A percentile compares a stretch with the other conserved stretches of the same genome.
Conservation (phyloP, 2,888 invertebrate species). For the Rhodophaea formosa region DNA sequence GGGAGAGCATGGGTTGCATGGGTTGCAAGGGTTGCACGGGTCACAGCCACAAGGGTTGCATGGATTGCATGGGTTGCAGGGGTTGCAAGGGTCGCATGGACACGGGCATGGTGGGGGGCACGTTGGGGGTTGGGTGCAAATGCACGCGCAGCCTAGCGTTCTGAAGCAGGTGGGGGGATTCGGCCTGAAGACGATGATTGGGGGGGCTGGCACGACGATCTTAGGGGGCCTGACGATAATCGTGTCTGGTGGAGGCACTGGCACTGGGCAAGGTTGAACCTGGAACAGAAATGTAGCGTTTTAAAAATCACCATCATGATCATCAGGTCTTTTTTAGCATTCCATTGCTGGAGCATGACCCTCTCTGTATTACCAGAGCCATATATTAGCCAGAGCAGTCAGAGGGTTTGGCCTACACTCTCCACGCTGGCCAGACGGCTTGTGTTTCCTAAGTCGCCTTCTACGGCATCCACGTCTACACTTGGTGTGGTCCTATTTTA, state of each 20-base stretch:
- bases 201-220: constrained; percentile 55
- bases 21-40: constrained; percentile 15
- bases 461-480: too few species aligned
- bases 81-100: constrained; percentile 15
- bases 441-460: too few species aligned
- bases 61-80: constrained; percentile 21
- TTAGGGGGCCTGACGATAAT: constrained; percentile 54
- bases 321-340: too few species aligned
- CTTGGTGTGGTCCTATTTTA: too few species aligned
- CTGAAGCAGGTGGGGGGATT: constrained; percentile 48
- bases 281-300: background rate
- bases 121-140: constrained; percentile 25
- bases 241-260: constrained; percentile 43
- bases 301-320: too few species aligned
- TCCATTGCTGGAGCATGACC: too few species aligned
- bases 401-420: too few species aligned
- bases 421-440: too few species aligned
- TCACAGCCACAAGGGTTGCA: background rate
- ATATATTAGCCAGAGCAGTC: too few species aligned
- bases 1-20: background rate
- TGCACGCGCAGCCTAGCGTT: constrained; percentile 43
- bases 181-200: constrained; percentile 57
- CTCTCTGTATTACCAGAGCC: too few species aligned
- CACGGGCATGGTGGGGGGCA: constrained; percentile 19
- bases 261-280: constrained; percentile 53